These are phyloP conservation scores for Meiosimyza platycephala DNA, from an alignment of 2,888 invertebrate species.

Conservation along the genomic window DNA sequence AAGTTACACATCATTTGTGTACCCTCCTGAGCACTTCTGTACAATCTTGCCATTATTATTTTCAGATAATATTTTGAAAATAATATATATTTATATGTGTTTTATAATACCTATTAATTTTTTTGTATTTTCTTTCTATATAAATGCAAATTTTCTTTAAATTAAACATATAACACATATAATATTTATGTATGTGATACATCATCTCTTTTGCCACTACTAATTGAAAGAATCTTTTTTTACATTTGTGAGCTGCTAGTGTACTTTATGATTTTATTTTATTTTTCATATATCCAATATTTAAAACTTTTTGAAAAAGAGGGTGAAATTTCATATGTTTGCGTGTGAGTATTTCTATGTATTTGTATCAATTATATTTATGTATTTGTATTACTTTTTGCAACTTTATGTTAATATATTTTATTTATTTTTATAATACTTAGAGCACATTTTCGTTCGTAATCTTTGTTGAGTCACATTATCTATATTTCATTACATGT, in stretches of 20 bases:
- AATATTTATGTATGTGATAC: background rate
- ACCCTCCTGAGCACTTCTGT: too few relatives aligned
- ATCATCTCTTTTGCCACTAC: conserved; percentile 12
- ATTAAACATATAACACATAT: too few relatives aligned
- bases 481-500: background rate
- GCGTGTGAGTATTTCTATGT: background rate
- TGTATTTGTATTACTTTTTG: background rate
- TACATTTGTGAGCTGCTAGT: conserved; percentile 10
- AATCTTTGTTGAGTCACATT: too few relatives aligned
- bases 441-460: conserved; percentile 8
- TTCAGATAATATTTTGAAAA: too few relatives aligned
- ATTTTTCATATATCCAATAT: conserved; percentile 10
- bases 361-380: conserved; percentile 13
- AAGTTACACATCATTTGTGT: too few relatives aligned
- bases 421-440: background rate
- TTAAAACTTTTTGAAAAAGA: conserved; percentile 11
- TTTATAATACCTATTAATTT: too few relatives aligned
- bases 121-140: too few relatives aligned
- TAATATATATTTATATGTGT: too few relatives aligned
- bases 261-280: background rate
- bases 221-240: conserved; percentile 7
- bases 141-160: too few relatives aligned
- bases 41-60: too few relatives aligned
- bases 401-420: background rate
- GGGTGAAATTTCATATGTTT: conserved; percentile 17